phyloP scores from a whole-genome alignment of 1,140 invertebrate genomes.

The Drosophila bifasciata region DNA sequence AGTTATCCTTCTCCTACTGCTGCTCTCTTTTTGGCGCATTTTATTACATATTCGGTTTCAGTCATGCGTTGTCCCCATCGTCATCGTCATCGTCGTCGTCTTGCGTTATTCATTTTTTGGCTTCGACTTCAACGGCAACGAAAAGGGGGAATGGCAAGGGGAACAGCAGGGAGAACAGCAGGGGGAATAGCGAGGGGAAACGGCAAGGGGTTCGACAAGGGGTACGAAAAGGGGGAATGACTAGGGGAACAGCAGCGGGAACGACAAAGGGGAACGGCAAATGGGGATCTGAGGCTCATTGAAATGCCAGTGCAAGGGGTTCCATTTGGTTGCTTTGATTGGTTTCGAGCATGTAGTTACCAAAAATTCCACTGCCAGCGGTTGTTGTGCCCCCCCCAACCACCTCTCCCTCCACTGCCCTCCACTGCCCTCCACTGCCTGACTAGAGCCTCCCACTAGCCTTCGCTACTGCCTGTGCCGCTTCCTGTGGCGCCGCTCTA shows the following conservation, averaged over 20 bases:
- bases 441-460: slow-evolving; percentile 1
- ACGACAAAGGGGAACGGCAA: no score
- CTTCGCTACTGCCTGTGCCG: no score
- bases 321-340: slow-evolving; percentile 75
- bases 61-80: slow-evolving; percentile 58
- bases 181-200: no score
- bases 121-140: slow-evolving; percentile 13
- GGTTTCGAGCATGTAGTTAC: slow-evolving; percentile 57
- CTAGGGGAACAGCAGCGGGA: no score
- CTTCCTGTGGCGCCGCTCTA: slow-evolving; percentile 19
- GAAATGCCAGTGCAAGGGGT: slow-evolving; percentile 65
- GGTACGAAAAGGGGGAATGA: no score
- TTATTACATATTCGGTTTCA: slow-evolving; percentile 65
- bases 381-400: slow-evolving; percentile 9
- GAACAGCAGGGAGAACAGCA: no score
- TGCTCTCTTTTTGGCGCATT: slow-evolving; percentile 54
- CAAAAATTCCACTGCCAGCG: slow-evolving; percentile 51
- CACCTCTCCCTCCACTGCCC: no score
- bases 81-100: no score
- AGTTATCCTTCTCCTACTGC: slow-evolving; percentile 16
- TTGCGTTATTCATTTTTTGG: slow-evolving; percentile 75
- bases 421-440: no score
- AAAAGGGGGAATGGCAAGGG: neutral
- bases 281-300: slow-evolving; percentile 40
- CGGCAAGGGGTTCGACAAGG: no score